Evolutionary conservation across 2,113 vertebrate genomes (phyloP).

Genomic region (Struthidea cinerea): DNA sequence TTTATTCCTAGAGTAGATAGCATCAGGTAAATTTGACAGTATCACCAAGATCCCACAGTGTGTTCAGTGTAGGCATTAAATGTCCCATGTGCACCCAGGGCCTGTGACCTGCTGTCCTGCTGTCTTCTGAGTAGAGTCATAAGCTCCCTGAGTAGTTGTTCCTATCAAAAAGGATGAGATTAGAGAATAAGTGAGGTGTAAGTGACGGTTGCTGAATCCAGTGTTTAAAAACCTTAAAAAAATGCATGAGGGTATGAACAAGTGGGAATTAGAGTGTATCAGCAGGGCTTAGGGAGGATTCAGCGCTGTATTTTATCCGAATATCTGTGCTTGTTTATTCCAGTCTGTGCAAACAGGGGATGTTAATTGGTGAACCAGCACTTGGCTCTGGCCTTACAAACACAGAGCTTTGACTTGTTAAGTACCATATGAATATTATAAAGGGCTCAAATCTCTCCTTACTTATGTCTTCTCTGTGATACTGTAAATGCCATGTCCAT

Average conservation of each 20-base stretch:
- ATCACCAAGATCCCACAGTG: neutral
- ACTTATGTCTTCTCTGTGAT: neutral
- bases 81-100: neutral
- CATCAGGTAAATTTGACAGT: neutral
- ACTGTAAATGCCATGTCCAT: neutral
- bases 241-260: neutral
- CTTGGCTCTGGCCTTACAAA: neutral
- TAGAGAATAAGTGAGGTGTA: neutral
- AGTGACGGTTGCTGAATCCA: neutral
- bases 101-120: neutral
- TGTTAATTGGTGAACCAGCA: neutral
- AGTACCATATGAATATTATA: neutral
- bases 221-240: neutral
- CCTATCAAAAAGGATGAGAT: neutral
- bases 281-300: neutral
- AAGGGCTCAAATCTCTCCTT: neutral
- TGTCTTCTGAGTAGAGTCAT: neutral
- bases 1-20: neutral
- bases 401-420: neutral
- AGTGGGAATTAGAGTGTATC: neutral
- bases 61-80: neutral
- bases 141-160: neutral
- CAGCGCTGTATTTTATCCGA: neutral
- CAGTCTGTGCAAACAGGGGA: neutral
- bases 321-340: neutral